Evolutionary conservation across 2,888 invertebrate species (phyloP).

Genomic region (Leptogaster cylindrica): DNA sequence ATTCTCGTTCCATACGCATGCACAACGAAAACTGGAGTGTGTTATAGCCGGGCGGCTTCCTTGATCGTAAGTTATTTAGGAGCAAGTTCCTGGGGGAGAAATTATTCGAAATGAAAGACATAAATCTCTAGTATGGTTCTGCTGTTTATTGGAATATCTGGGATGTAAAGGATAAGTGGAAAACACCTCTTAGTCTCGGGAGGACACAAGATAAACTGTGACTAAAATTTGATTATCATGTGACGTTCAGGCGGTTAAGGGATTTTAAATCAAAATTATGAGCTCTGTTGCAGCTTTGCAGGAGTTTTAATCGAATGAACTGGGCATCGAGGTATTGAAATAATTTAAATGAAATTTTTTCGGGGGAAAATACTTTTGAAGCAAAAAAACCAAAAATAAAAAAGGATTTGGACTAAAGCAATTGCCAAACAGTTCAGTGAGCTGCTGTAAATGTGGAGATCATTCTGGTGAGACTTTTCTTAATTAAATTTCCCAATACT

Average conservation of each 20-base stretch:
- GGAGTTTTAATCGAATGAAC: conserved; percentile 12
- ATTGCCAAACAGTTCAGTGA: background rate
- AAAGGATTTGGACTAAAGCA: conserved; percentile 5
- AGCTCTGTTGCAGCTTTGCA: background rate
- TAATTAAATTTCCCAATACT: conserved; percentile 15
- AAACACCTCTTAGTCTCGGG: conserved; percentile 12
- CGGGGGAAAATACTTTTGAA: background rate
- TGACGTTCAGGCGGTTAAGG: conserved; percentile 11
- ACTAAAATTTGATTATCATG: conserved; percentile 33
- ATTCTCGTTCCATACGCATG: conserved; percentile 24
- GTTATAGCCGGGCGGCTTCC: no score
- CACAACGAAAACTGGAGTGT: conserved; percentile 3
- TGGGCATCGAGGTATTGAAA: background rate
- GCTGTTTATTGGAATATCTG: conserved; percentile 30
- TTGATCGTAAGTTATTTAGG: conserved; percentile 27
- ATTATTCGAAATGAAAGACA: conserved; percentile 37
- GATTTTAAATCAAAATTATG: conserved; percentile 26
- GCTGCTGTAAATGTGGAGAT: conserved; percentile 18
- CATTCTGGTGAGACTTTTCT: conserved; percentile 27
- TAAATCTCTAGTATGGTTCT: conserved; percentile 35
- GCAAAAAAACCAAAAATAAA: conserved; percentile 22
- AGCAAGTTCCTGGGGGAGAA: conserved; percentile 30
- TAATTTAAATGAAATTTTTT: background rate
- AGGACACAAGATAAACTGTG: conserved; percentile 31
- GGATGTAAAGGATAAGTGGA: conserved; percentile 21